A percentile compares a stretch with the other conserved stretches of the same genome.
phyloP scores from a whole-genome alignment of 2,113 vertebrate genomes.

The Ageneiosus marmoratus region DNA sequence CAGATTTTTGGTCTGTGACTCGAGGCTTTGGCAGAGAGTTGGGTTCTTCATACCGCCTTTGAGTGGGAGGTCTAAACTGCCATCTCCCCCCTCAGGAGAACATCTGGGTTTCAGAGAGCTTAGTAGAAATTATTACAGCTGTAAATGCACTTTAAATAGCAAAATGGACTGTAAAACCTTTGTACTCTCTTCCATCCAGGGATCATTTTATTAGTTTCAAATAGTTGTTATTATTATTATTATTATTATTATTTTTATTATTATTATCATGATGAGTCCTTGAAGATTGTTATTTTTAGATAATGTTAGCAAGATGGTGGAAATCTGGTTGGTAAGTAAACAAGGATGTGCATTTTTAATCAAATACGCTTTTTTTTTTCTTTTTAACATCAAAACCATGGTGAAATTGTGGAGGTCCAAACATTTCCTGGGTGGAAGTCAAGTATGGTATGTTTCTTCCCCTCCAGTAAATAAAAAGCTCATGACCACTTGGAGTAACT shows the following conservation, averaged over 20 bases:
- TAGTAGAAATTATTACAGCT: not conserved
- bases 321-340: constrained; percentile 54
- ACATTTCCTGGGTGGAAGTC: constrained; percentile 48
- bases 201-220: not conserved
- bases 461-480: constrained; percentile 58
- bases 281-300: not conserved
- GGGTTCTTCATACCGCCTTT: not conserved
- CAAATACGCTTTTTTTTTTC: not conserved
- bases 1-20: not conserved
- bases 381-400: constrained; percentile 14
- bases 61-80: not conserved
- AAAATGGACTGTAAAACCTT: not conserved
- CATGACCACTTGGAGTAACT: constrained; percentile 53
- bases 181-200: not conserved
- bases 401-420: constrained; percentile 35
- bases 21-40: not conserved
- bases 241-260: too few species aligned
- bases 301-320: constrained; percentile 13
- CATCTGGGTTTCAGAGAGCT: constrained; percentile 25
- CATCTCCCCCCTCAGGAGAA: constrained; percentile 10
- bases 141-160: not conserved
- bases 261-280: not conserved
- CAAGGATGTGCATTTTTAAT: constrained; percentile 36
- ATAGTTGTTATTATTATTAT: not conserved
- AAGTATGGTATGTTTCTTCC: constrained; percentile 35